These are phyloP conservation scores for Echinometra lucunter DNA, from an alignment of 53 echinoderm and acorn worm genomes.

Conservation along the genomic window DNA sequence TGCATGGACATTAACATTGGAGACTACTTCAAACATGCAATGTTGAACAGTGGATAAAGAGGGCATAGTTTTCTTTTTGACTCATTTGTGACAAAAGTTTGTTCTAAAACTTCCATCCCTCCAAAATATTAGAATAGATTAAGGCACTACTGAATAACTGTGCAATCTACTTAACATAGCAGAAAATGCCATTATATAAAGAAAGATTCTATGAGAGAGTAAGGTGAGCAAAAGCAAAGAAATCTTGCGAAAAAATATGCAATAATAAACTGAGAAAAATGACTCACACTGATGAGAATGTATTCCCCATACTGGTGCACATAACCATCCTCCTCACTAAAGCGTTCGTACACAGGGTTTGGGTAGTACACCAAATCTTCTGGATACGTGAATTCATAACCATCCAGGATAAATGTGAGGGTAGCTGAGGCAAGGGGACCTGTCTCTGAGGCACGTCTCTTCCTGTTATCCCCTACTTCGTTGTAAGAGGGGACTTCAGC, in stretches of 20 bases:
- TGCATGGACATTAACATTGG: no score
- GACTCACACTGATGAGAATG: slow-evolving; percentile 73
- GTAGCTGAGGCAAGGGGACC: neutral
- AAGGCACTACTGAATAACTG: no score
- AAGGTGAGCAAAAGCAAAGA: no score
- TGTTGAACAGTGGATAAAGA: no score
- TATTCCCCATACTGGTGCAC: slow-evolving; percentile 71
- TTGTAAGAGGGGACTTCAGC: neutral
- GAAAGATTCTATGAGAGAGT: no score
- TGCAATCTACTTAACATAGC: no score
- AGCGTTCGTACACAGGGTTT: slow-evolving; percentile 48
- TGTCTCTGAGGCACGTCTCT: slow-evolving; percentile 46
- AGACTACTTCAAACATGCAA: no score
- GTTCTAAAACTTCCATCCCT: no score
- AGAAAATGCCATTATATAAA: no score
- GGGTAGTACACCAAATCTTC: slow-evolving; percentile 10
- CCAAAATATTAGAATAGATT: no score
- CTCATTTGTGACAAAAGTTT: no score
- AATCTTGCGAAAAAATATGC: neutral
- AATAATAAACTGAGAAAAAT: neutral
- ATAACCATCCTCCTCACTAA: neutral
- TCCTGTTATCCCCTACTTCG: neutral
- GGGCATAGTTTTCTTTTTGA: no score
- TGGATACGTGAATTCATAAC: slow-evolving; percentile 25
- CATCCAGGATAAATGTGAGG: slow-evolving; percentile 75